Evolutionary conservation across 2,797 vertebrate species (phyloP), one percentile per base, ranked within the genome.

Genomic region (Poeciliopsis paucimaculata): DNA sequence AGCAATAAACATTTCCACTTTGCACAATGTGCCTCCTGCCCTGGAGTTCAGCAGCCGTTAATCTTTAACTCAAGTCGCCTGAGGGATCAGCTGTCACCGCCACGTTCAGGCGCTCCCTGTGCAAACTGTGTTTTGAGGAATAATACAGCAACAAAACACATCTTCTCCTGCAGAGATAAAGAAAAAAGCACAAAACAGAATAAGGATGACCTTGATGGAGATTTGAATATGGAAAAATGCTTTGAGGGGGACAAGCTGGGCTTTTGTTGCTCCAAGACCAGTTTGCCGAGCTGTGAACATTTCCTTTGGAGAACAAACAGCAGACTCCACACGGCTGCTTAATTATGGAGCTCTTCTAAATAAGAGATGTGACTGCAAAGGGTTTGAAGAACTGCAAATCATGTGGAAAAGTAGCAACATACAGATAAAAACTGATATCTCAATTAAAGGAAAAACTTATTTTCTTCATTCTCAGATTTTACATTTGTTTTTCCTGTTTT

Each of bases 1-100:
- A 87, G 82, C 82, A 76, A 78, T 82, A 39, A 89, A 88, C 87
- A 78, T 76, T 80, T 90, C 87, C 73, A 66, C 20, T 82, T 88
- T 81, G 75, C 82, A 75, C n/a, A 81, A 80, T 31, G 51, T 72
- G 57, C 11, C 79, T 82, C 70, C 16, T 64, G 74, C 3, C 0
- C 15, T 13, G 72, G 80, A 79, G 82, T 86, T 85, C 74, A 62
- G 53, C 77, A 20, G 77, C 85, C n/a, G 47, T 87, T 87, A 4
- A 85, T 90, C 82, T 83, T 77, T 70, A 34, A 23, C 72, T 84
- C 75, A 47, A 75, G 36, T 77, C 16, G 88, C 84, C 78, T 82
- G 26, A 12, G 71, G 86, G 81, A 84, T 87, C 80, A 75, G 1
- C 76, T 88, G 86, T 83, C 86, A 78, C 16, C 6, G n/a, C 79